Percentiles rank a stretch among this genome's conserved stretches.
These are phyloP conservation scores for Lobophora halterata DNA, from an alignment of 2,888 invertebrate species.

Conservation along the genomic window DNA sequence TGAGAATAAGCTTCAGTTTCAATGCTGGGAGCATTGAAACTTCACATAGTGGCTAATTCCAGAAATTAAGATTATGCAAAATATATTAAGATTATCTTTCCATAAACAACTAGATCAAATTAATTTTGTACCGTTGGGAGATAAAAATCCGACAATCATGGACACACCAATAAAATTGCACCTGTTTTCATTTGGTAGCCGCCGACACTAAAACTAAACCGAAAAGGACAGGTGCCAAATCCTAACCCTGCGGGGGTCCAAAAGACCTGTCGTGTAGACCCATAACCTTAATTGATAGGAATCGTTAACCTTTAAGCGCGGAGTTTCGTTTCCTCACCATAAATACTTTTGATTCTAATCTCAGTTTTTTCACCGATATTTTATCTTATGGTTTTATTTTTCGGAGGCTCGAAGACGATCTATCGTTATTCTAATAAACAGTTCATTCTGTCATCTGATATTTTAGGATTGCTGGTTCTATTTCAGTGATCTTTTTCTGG, in stretches of 20 bases:
- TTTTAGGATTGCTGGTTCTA: conserved; percentile 53
- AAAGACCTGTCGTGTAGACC: conserved; percentile 61
- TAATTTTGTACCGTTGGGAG: too few relatives aligned
- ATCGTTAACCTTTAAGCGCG: conserved; percentile 78
- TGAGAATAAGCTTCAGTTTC: too few relatives aligned
- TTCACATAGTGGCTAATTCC: too few relatives aligned
- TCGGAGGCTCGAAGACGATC: conserved; percentile 70
- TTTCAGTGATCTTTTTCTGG: conserved; percentile 52
- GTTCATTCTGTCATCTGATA: conserved; percentile 77
- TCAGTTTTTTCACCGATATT: conserved; percentile 66
- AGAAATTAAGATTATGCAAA: too few relatives aligned
- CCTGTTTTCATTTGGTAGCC: conserved; percentile 66
- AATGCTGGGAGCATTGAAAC: too few relatives aligned
- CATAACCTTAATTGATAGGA: conserved; percentile 80
- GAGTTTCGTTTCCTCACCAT: conserved; percentile 72
- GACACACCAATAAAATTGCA: conserved; percentile 54
- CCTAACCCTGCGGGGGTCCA: conserved; percentile 70
- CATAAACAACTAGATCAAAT: not conserved
- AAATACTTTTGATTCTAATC: conserved; percentile 76
- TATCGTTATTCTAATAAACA: conserved; percentile 78
- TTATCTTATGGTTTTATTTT: conserved; percentile 74
- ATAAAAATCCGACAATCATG: conserved; percentile 24
- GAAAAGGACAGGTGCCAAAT: conserved; percentile 73
- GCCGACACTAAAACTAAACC: conserved; percentile 65
- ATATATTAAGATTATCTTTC: conserved; percentile 2